Evolutionary conservation across 2,888 invertebrate species (phyloP), one percentile per base, ranked within the genome.

Genomic region (Lissocephala sabroskyi): DNA sequence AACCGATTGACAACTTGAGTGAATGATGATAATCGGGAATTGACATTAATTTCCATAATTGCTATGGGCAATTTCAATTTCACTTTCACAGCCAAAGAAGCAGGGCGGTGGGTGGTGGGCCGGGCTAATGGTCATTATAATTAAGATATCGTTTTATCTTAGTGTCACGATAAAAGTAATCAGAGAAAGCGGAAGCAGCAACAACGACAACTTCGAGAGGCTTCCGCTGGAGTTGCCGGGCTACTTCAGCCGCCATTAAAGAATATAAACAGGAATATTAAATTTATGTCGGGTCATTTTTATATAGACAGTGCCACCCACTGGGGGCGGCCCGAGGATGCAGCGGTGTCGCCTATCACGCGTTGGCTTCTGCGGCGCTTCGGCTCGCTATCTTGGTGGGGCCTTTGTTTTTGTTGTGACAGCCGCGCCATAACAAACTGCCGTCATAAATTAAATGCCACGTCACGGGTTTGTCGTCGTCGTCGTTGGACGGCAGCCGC

Each of bases 201-300:
- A n/a, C n/a, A n/a, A n/a, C n/a, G n/a, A n/a, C n/a, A 32, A 1
- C 30, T 32, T 7, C 26, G 26, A 6, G 5, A 26, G 4, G 26
- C 26, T 26, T 26, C 26, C 30, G 6, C 5, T 13, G 30, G 30
- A 32, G 13, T 32, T 32, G 30, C 30, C 1, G 11, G 30, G 13
- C 30, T n/a, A n/a, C n/a, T n/a, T n/a, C n/a, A n/a, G n/a, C n/a
- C 59, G 61, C 65, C 66, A 75, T 79, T 81, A 74, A 79, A 74
- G 80, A 80, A 78, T 77, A 16, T 5, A 35, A 35, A 67, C 70
- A 65, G 65, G 63, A 65, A 74, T 74, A 78, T 73, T 71, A 73
- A 81, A 81, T 80, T 79, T 76, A 80, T 76, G 77, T 68, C 65
- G 65, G 74, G 75, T 79, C 65, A 77, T 80, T 79, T 78, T 75